Evolutionary conservation across 1,140 invertebrate genomes (phyloP).

Genomic region (Bombus balteatus): DNA sequence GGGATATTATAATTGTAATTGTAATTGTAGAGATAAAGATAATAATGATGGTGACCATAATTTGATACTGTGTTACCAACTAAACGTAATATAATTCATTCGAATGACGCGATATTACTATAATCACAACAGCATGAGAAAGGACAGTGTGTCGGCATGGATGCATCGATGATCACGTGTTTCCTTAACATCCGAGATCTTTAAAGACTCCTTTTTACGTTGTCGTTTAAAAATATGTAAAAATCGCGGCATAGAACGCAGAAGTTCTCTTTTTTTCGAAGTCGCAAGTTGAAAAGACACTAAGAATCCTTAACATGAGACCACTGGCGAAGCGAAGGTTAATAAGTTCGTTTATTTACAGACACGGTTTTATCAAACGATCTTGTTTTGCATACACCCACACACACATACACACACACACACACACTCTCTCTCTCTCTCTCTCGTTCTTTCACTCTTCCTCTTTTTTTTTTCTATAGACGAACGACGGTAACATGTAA

Average conservation of each 20-base stretch:
- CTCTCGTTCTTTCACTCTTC: not conserved
- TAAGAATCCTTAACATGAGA: constrained; percentile 5
- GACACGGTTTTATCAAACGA: constrained; percentile 12
- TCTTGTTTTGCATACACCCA: not conserved
- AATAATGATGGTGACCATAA: constrained; percentile 10
- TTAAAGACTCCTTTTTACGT: constrained; percentile 8
- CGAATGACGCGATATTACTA: not conserved
- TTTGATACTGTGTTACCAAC: not conserved
- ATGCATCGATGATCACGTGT: not conserved
- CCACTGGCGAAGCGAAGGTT: constrained; percentile 25
- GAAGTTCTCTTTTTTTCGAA: not conserved
- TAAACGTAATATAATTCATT: not conserved
- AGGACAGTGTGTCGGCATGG: not conserved
- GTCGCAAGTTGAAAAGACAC: not conserved
- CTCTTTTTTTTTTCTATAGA: not conserved
- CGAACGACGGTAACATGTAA: not conserved
- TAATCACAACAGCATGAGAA: constrained; percentile 6
- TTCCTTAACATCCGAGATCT: not conserved
- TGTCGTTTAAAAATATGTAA: constrained; percentile 30
- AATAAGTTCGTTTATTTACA: constrained; percentile 36
- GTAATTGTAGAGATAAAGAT: not conserved
- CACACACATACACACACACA: no score
- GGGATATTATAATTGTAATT: no score
- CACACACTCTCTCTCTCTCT: not conserved
- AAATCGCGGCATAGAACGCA: constrained; percentile 11